phyloP scores from a whole-genome alignment of 2,888 invertebrate species.

The Drosophila paramelanica region DNA sequence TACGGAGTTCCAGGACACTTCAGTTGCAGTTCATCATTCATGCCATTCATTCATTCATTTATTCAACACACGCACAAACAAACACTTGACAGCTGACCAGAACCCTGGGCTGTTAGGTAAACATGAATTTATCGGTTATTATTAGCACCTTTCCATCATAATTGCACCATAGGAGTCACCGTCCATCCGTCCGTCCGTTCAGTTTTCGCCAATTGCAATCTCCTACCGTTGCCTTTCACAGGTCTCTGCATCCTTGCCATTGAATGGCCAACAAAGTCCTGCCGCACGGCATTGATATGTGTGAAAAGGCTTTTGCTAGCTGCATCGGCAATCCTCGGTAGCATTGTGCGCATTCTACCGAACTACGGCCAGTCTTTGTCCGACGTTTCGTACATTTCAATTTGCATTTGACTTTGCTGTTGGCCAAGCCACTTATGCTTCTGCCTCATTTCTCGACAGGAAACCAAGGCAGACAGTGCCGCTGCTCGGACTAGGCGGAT shows the following conservation, averaged over 20 bases:
- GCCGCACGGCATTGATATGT: conserved; percentile 62
- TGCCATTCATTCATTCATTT: conserved; percentile 41
- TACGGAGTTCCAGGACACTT: conserved; percentile 20
- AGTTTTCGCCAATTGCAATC: conserved; percentile 52
- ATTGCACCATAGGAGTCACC: conserved; percentile 82
- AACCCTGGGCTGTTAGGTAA: conserved; percentile 78
- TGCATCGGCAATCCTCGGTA: conserved; percentile 40
- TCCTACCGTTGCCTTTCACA: conserved; percentile 54
- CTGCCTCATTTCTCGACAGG: conserved; percentile 56
- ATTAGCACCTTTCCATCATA: conserved; percentile 83
- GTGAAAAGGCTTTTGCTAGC: conserved; percentile 80
- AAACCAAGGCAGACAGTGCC: conserved; percentile 14
- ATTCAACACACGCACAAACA: conserved; percentile 61
- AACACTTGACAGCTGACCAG: conserved; percentile 76
- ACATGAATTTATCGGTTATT: conserved; percentile 84
- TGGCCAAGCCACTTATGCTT: conserved; percentile 73
- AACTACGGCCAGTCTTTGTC: conserved; percentile 48
- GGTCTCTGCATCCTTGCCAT: conserved; percentile 41
- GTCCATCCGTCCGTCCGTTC: conserved; percentile 6
- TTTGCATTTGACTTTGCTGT: conserved; percentile 84
- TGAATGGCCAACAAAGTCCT: conserved; percentile 29
- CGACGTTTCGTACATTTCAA: conserved; percentile 71
- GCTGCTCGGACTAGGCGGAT: conserved; percentile 45
- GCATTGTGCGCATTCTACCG: conserved; percentile 55
- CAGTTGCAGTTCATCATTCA: conserved; percentile 67